These are phyloP conservation scores for Cephus runcator DNA, from an alignment of 2,888 invertebrate genomes.

Conservation along the genomic window DNA sequence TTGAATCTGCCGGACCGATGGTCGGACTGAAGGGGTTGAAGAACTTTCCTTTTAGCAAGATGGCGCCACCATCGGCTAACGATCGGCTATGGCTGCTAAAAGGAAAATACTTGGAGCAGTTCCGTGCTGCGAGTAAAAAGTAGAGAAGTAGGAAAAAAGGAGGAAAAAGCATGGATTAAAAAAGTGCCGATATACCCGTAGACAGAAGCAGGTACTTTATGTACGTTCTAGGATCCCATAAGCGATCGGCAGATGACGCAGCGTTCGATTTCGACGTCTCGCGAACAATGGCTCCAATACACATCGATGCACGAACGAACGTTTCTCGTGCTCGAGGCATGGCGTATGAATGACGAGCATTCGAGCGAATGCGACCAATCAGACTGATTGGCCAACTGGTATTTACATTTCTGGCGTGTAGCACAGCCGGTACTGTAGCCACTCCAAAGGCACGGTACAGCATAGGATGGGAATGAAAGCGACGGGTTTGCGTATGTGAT, in stretches of 20 bases:
- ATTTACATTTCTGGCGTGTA: constrained; percentile 58
- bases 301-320: neutral
- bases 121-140: neutral
- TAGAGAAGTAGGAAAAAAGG: neutral
- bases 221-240: neutral
- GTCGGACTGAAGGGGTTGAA: neutral
- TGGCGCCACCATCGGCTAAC: too few species aligned
- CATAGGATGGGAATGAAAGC: neutral
- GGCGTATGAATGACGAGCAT: constrained; percentile 55
- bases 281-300: constrained; percentile 1
- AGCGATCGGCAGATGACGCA: neutral
- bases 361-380: constrained; percentile 63
- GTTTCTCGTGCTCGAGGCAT: constrained; percentile 8
- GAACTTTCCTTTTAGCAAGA: too few species aligned
- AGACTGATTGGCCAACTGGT: constrained; percentile 63
- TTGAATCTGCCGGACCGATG: neutral
- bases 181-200: neutral
- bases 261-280: constrained; percentile 1
- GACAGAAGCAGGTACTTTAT: neutral
- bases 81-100: neutral
- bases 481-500: neutral
- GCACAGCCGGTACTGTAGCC: neutral
- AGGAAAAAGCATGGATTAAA: neutral
- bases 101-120: neutral
- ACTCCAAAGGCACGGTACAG: neutral